These are phyloP conservation scores for Lithosia quadra DNA, from an alignment of 2,888 invertebrate genomes.

Conservation along the genomic window DNA sequence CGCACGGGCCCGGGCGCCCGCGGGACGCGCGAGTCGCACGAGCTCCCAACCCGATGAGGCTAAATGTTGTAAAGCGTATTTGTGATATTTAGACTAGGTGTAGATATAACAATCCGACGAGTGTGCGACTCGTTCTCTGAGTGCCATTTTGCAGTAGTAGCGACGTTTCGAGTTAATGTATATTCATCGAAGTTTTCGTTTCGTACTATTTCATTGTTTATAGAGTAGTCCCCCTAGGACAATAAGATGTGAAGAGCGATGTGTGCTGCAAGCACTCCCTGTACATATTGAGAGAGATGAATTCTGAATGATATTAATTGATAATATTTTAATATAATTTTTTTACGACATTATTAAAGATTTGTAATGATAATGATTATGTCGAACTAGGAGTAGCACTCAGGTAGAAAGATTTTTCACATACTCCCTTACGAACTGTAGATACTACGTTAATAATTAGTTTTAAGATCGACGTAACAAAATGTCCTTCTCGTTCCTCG, in stretches of 20 bases:
- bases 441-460: constrained; percentile 58
- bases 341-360: constrained; percentile 73
- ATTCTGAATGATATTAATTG: constrained; percentile 79
- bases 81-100: constrained; percentile 84
- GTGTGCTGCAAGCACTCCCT: constrained; percentile 46
- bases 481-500: constrained; percentile 53
- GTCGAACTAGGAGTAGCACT: constrained; percentile 67
- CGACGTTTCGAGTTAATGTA: constrained; percentile 68
- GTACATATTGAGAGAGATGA: constrained; percentile 71
- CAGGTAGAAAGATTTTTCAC: constrained; percentile 70
- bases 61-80: constrained; percentile 79
- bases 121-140: constrained; percentile 74
- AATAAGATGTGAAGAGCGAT: constrained; percentile 63
- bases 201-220: constrained; percentile 58
- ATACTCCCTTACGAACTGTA: constrained; percentile 64
- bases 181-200: constrained; percentile 65
- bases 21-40: constrained; percentile 41
- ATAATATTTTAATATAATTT: constrained; percentile 78
- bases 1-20: constrained; percentile 40
- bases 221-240: constrained; percentile 72
- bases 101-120: constrained; percentile 72
- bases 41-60: constrained; percentile 71
- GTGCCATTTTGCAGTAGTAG: constrained; percentile 81
- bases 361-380: constrained; percentile 70
- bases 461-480: constrained; percentile 58